Evolutionary conservation across 2,797 vertebrate species (phyloP).

Genomic region (Anguilla obscura): DNA sequence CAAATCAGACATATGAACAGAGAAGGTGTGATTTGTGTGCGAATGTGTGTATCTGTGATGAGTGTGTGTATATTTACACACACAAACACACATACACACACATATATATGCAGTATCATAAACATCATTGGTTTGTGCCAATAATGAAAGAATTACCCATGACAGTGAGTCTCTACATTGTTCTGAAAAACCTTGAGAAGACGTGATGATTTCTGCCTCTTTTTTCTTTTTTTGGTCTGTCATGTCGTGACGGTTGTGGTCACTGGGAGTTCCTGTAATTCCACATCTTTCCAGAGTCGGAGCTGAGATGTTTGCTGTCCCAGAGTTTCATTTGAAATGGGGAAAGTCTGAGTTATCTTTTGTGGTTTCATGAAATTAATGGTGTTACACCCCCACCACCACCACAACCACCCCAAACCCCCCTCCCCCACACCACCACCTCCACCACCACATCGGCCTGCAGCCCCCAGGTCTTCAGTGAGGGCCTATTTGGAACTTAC

Average conservation of each 20-base stretch:
- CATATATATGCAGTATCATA: too few species aligned
- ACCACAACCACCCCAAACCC: too few species aligned
- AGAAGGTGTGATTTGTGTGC: neutral
- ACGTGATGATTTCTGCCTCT: neutral
- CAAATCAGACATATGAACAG: neutral
- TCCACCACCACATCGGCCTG: neutral
- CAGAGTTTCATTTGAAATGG: slow-evolving; percentile 38
- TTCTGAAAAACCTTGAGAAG: too few species aligned
- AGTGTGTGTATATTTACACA: neutral
- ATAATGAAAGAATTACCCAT: too few species aligned
- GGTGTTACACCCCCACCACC: slow-evolving; percentile 23
- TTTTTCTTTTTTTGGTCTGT: neutral
- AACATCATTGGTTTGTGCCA: too few species aligned
- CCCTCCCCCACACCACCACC: too few species aligned
- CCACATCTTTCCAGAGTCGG: neutral
- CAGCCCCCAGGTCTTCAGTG: slow-evolving; percentile 30
- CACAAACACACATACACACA: too few species aligned
- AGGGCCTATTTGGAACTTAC: slow-evolving; percentile 32
- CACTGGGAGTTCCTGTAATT: slow-evolving; percentile 23
- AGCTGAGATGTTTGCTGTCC: slow-evolving; percentile 25
- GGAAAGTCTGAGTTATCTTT: slow-evolving; percentile 44
- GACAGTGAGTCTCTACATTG: too few species aligned
- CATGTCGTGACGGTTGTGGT: slow-evolving; percentile 21
- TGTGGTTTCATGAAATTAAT: slow-evolving; percentile 32
- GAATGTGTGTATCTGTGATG: neutral